Percentiles rank a stretch among this genome's conserved stretches.
Conservation (phyloP, 2,113 vertebrate genomes). For the Cyanoderma ruficeps region DNA sequence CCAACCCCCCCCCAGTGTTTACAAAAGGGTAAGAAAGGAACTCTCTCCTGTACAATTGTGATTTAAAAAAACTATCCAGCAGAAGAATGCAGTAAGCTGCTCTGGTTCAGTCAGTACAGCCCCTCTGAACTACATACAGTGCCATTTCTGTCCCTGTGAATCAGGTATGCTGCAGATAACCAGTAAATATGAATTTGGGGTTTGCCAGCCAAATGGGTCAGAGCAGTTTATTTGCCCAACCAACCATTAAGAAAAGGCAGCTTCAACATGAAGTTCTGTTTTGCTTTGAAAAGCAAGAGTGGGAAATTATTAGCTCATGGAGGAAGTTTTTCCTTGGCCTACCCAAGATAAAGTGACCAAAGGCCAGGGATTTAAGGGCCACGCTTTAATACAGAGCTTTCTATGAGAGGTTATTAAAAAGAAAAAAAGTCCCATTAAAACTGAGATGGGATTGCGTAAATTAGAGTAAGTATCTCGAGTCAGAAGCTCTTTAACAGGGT, state of each 20-base stretch:
- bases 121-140: neutral
- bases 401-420: neutral
- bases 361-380: neutral
- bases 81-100: neutral
- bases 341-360: neutral
- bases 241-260: slow-evolving; percentile 1
- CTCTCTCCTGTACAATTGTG: neutral
- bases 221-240: slow-evolving; percentile 9
- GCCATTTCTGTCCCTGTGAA: neutral
- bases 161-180: neutral
- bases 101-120: neutral
- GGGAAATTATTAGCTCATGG: slow-evolving; percentile 1
- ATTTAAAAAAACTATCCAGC: neutral
- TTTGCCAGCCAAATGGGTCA: neutral
- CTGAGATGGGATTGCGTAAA: neutral
- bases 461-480: neutral
- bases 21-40: neutral
- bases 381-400: neutral
- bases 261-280: neutral
- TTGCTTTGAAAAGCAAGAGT: neutral
- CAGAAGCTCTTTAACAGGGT: neutral
- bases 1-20: neutral
- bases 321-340: neutral
- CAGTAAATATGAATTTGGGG: neutral
- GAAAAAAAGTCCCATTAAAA: neutral